Conservation (phyloP, 2,797 vertebrate genomes). For the Phalanger gymnotis region DNA sequence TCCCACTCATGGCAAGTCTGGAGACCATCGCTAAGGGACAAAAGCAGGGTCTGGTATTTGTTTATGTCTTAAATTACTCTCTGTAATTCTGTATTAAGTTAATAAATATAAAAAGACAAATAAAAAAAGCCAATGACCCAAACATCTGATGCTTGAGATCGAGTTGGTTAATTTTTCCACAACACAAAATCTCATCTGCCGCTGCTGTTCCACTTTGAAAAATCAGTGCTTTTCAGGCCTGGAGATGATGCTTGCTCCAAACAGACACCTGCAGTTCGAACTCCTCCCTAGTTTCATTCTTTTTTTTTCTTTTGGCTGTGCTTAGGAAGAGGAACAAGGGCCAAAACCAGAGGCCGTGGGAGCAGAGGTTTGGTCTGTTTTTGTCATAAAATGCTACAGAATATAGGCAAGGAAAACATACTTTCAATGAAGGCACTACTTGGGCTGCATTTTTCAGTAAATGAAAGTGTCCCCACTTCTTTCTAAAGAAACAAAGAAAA, state of each 20-base stretch:
- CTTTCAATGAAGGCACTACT: neutral
- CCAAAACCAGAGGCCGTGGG: neutral
- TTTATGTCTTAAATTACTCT: constrained; percentile 25
- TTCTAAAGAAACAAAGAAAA: neutral
- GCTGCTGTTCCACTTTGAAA: constrained; percentile 22
- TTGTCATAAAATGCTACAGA: neutral
- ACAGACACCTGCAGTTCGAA: neutral
- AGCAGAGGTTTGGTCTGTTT: neutral
- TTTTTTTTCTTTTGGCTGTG: neutral
- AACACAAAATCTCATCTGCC: constrained; percentile 37
- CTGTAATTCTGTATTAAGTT: constrained; percentile 57
- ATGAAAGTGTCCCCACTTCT: neutral
- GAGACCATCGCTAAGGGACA: neutral
- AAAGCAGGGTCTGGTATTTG: constrained; percentile 43
- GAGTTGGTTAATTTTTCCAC: constrained; percentile 64
- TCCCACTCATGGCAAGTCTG: neutral
- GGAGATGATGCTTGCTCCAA: neutral
- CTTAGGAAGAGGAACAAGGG: neutral
- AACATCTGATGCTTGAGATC: constrained; percentile 45
- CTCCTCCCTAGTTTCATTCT: constrained; percentile 1
- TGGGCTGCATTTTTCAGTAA: neutral
- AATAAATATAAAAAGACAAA: constrained; percentile 58
- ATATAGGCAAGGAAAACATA: neutral
- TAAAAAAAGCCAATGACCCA: constrained; percentile 25
- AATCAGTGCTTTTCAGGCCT: constrained; percentile 3